Evolutionary conservation across 2,797 vertebrate species (phyloP).

Genomic region (Cacajao melanocephalus): DNA sequence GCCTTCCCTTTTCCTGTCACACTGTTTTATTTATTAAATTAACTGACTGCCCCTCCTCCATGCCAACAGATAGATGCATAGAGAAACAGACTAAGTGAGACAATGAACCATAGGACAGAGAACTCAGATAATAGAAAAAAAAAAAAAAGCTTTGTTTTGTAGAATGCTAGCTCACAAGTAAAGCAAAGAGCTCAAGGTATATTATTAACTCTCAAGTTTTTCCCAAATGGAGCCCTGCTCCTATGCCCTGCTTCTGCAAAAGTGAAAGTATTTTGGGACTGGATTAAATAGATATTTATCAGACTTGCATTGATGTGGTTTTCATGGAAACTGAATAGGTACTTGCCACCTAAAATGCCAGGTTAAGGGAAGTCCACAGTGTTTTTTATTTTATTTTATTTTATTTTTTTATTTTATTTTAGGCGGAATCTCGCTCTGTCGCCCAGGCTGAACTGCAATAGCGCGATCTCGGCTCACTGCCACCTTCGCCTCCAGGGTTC

Average conservation of each 20-base stretch:
- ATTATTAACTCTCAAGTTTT: not conserved
- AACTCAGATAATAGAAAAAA: not conserved
- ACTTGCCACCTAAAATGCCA: not conserved
- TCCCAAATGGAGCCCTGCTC: not conserved
- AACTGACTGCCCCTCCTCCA: not conserved
- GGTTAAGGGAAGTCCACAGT: slow-evolving; percentile 54
- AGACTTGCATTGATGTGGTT: not conserved
- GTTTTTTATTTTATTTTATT: no score
- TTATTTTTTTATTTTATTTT: no score
- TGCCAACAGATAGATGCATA: not conserved
- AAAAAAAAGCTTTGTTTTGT: not conserved
- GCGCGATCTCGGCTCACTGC: no score
- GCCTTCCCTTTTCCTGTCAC: not conserved
- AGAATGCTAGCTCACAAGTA: not conserved
- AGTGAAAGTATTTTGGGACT: not conserved
- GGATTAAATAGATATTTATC: not conserved
- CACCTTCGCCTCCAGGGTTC: no score
- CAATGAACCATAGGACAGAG: no score
- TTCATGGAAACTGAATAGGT: not conserved
- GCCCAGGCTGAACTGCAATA: no score
- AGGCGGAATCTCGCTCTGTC: no score
- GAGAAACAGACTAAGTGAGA: not conserved
- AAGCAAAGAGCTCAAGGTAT: not conserved
- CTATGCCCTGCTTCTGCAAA: not conserved
- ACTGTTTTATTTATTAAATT: not conserved